Conservation (phyloP, 2,888 invertebrate species). For the Cheilosia urbana region DNA sequence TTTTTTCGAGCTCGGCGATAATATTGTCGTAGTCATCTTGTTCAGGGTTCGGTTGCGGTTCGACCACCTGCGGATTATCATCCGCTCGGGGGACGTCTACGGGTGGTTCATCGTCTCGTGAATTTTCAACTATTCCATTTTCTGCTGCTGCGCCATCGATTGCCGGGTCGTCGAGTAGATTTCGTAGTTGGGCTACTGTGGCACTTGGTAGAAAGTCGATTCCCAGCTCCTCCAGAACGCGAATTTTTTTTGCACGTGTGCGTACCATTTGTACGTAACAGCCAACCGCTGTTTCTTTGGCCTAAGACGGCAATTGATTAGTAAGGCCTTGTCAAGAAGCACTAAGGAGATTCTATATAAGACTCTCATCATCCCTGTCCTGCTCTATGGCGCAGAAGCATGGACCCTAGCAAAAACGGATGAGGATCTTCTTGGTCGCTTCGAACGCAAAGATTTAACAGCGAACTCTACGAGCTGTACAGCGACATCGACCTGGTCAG, state of each 20-base stretch:
- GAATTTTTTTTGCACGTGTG: neutral
- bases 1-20: constrained; percentile 3
- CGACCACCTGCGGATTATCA: neutral
- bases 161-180: neutral
- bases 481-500: too few species aligned
- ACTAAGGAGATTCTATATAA: too few species aligned
- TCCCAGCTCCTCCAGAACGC: neutral
- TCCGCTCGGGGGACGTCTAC: neutral
- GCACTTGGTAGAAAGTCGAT: neutral
- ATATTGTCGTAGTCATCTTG: neutral
- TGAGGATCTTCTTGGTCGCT: too few species aligned
- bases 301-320: too few species aligned
- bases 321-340: too few species aligned
- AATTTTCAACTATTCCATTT: neutral
- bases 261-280: too few species aligned
- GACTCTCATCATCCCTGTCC: too few species aligned
- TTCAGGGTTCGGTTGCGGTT: constrained; percentile 1
- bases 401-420: too few species aligned
- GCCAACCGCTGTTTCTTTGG: too few species aligned
- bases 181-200: neutral
- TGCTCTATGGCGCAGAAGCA: too few species aligned
- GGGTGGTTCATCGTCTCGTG: neutral
- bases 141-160: neutral
- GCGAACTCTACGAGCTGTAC: too few species aligned
- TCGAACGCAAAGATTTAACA: too few species aligned